Percentiles rank a stretch among this genome's conserved stretches.
Conservation (phyloP, 2,797 vertebrate genomes). For the Phalanger gymnotis region DNA sequence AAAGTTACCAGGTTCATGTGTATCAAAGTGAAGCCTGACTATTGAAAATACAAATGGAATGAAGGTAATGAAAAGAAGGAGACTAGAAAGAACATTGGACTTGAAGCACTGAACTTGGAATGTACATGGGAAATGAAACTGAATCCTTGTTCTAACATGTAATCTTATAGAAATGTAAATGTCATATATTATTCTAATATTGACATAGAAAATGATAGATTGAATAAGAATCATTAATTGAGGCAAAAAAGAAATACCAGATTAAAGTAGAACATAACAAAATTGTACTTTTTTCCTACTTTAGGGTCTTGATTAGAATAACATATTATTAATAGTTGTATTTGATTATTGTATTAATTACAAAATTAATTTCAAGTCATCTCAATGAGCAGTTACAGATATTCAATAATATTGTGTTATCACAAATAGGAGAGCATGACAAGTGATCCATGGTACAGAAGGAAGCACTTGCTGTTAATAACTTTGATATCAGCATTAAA, state of each 20-base stretch:
- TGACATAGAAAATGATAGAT: background rate
- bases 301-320: background rate
- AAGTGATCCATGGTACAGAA: background rate
- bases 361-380: slow-evolving; percentile 22
- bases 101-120: background rate
- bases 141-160: background rate
- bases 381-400: background rate
- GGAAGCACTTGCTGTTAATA: background rate
- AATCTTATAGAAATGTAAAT: background rate
- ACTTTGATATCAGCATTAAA: no score
- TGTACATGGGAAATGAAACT: background rate
- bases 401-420: background rate
- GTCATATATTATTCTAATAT: background rate
- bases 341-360: background rate
- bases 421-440: background rate
- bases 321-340: background rate
- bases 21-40: background rate
- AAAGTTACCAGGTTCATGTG: background rate
- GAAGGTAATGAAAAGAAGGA: background rate
- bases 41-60: background rate
- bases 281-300: background rate
- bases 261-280: background rate
- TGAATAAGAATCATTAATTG: background rate
- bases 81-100: background rate
- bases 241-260: background rate